Conservation (phyloP, 1,140 invertebrate species). For the Notospermus geniculatus region DNA sequence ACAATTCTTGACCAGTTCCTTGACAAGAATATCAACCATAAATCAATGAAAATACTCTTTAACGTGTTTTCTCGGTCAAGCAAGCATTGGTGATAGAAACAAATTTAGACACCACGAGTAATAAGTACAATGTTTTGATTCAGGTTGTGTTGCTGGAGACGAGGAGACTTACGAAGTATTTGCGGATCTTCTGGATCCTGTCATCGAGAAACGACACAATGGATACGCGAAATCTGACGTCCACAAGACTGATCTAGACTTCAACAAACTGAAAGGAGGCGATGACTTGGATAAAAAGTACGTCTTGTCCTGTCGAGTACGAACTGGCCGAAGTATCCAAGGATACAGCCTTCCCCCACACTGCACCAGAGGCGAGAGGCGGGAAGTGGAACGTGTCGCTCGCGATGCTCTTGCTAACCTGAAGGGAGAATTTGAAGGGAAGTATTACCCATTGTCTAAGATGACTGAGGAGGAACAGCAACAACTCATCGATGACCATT, state of each 20-base stretch:
- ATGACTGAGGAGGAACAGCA: constrained; percentile 33
- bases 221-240: not conserved
- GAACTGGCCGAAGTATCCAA: constrained; percentile 39
- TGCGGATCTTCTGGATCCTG: constrained; percentile 34
- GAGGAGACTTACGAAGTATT: constrained; percentile 40
- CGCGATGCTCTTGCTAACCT: constrained; percentile 33
- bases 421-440: constrained; percentile 27
- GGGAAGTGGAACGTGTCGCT: constrained; percentile 36
- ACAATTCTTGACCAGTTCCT: too few relatives aligned
- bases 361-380: constrained; percentile 23
- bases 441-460: constrained; percentile 35
- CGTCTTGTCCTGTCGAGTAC: constrained; percentile 43
- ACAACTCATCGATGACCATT: constrained; percentile 29
- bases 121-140: too few relatives aligned
- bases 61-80: too few relatives aligned
- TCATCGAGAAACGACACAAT: constrained; percentile 44
- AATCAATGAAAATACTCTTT: too few relatives aligned
- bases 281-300: constrained; percentile 61
- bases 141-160: constrained; percentile 37
- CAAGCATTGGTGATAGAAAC: too few relatives aligned
- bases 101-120: too few relatives aligned
- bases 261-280: constrained; percentile 24
- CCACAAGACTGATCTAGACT: constrained; percentile 11
- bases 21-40: too few relatives aligned
- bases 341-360: constrained; percentile 37